Percentiles rank a stretch among this genome's conserved stretches.
phyloP scores from a whole-genome alignment of 1,140 invertebrate genomes.

The Temnothorax longispinosus region DNA sequence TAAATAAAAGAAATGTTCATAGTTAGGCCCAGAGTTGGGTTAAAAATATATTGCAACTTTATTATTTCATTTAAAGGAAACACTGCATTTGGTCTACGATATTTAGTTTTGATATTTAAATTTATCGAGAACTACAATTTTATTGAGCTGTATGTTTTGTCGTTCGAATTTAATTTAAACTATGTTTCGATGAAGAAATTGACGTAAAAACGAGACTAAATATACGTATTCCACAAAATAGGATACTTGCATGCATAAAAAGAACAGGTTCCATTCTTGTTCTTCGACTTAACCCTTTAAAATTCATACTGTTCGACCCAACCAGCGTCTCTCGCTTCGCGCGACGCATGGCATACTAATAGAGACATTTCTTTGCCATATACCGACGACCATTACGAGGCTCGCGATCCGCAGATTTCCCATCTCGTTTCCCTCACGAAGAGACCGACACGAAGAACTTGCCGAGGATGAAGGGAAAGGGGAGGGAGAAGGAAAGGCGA shows the following conservation, averaged over 20 bases:
- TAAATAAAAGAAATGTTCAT: not conserved
- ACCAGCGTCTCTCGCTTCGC: slow-evolving; percentile 17
- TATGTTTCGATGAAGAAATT: not conserved
- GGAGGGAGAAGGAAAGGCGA: not conserved
- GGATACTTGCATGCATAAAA: slow-evolving; percentile 9
- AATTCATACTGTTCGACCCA: slow-evolving; percentile 48
- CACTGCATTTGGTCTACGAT: not conserved
- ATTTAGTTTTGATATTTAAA: not conserved
- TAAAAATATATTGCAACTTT: not conserved
- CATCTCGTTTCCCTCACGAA: slow-evolving; percentile 48
- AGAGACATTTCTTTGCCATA: slow-evolving; percentile 56
- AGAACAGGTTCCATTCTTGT: not conserved
- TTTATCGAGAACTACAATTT: not conserved
- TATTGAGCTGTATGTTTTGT: not conserved
- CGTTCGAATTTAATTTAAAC: not conserved
- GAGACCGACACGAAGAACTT: slow-evolving; percentile 44
- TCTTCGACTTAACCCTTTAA: slow-evolving; percentile 38
- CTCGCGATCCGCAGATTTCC: slow-evolving; percentile 55
- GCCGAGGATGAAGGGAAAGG: slow-evolving; percentile 5
- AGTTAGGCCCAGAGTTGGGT: not conserved
- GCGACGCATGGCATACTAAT: slow-evolving; percentile 51
- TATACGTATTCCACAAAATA: not conserved
- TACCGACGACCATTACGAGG: slow-evolving; percentile 41
- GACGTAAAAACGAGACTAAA: not conserved
- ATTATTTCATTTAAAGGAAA: not conserved